Percentiles rank a stretch among this genome's conserved stretches.
These are phyloP conservation scores for Drosophila lacteicornis DNA, from an alignment of 1,140 invertebrate genomes.

Conservation along the genomic window DNA sequence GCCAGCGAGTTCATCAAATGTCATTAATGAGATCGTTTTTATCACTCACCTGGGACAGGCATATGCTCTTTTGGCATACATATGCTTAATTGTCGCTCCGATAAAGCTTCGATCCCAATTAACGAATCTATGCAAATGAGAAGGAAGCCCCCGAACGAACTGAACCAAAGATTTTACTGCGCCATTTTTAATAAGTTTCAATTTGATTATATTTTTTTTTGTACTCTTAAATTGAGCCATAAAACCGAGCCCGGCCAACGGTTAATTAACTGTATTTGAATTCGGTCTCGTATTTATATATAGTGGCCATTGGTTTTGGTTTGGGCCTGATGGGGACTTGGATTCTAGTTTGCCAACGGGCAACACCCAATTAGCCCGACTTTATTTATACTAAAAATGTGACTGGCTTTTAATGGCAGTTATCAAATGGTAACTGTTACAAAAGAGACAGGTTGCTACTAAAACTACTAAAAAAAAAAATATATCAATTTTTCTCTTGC, in stretches of 20 bases:
- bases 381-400: slow-evolving; percentile 64
- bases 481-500: slow-evolving; percentile 45
- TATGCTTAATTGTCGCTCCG: slow-evolving; percentile 66
- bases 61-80: slow-evolving; percentile 58
- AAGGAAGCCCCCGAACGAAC: slow-evolving; percentile 27
- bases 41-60: slow-evolving; percentile 40
- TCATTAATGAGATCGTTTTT: slow-evolving; percentile 66
- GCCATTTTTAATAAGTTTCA: slow-evolving; percentile 74
- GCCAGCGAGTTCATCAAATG: slow-evolving; percentile 53
- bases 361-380: slow-evolving; percentile 73
- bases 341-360: slow-evolving; percentile 48
- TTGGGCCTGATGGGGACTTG: slow-evolving; percentile 8
- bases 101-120: slow-evolving; percentile 67
- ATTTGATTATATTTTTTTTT: slow-evolving; percentile 69
- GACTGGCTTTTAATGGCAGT: slow-evolving; percentile 65
- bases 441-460: slow-evolving; percentile 49
- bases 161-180: slow-evolving; percentile 43
- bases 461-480: slow-evolving; percentile 17
- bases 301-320: slow-evolving; percentile 16
- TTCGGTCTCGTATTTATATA: slow-evolving; percentile 41
- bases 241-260: slow-evolving; percentile 57
- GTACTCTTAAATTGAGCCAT: slow-evolving; percentile 73
- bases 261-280: slow-evolving; percentile 73
- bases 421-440: slow-evolving; percentile 73
- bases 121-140: slow-evolving; percentile 79